These are phyloP conservation scores for Pomatostomus ruficeps DNA, from an alignment of 2,113 vertebrate genomes.

Conservation along the genomic window DNA sequence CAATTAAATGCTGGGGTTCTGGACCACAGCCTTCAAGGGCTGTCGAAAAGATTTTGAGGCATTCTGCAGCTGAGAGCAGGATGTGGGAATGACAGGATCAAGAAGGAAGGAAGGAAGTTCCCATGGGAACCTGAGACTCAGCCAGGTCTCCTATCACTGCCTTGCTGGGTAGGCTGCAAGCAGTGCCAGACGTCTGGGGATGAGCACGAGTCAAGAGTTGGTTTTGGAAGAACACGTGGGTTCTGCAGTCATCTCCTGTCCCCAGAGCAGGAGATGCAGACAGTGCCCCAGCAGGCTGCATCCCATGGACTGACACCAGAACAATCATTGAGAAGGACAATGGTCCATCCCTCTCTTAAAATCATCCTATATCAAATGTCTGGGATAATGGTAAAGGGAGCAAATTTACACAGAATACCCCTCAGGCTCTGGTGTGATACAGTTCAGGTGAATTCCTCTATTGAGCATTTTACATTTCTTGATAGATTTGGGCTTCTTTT, in stretches of 20 bases:
- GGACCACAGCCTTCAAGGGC: background rate
- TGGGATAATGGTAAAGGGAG: background rate
- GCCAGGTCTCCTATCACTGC: background rate
- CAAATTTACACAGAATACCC: background rate
- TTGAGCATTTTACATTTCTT: background rate
- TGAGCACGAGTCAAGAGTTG: background rate
- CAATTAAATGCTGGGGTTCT: constrained; percentile 1
- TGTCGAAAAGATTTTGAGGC: background rate
- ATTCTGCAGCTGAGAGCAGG: background rate
- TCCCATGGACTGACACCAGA: background rate
- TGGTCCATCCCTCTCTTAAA: background rate
- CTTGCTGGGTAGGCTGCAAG: background rate
- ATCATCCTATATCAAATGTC: background rate
- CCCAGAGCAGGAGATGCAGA: background rate
- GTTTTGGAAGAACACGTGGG: background rate
- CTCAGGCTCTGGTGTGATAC: background rate
- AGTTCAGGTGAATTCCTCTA: background rate
- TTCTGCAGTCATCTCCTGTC: background rate
- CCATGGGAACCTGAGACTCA: background rate
- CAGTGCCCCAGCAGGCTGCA: background rate
- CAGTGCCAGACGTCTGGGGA: background rate
- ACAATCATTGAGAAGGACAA: background rate
- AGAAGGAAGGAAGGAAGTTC: constrained; percentile 15
- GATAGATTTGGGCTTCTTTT: background rate
- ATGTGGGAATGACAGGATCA: constrained; percentile 1